phyloP scores from a whole-genome alignment of 2,113 vertebrate genomes.

The Anhinga rufa region DNA sequence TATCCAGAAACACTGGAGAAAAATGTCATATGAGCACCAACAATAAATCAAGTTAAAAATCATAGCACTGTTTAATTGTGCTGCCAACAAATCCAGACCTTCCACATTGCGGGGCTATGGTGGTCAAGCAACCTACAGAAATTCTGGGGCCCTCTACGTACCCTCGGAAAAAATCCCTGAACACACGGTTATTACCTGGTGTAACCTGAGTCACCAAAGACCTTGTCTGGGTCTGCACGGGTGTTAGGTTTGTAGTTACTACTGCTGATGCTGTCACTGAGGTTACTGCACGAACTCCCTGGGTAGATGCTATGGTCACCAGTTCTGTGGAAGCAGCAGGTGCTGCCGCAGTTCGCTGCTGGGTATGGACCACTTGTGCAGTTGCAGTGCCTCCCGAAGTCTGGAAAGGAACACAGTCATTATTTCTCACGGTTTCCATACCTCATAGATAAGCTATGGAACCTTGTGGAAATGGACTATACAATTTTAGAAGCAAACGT shows the following conservation, averaged over 20 bases:
- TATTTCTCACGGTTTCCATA: background rate
- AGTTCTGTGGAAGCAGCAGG: slow-evolving; percentile 77
- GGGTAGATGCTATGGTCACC: slow-evolving; percentile 82
- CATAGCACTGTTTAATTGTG: background rate
- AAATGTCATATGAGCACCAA: background rate
- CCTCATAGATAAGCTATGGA: background rate
- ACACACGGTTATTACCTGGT: slow-evolving; percentile 61
- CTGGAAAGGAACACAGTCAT: slow-evolving; percentile 43
- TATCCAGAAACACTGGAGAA: background rate
- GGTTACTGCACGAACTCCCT: slow-evolving; percentile 80
- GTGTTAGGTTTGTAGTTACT: slow-evolving; percentile 82
- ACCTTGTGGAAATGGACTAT: background rate
- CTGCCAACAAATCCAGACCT: background rate
- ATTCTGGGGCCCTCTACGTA: background rate
- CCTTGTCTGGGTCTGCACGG: slow-evolving; percentile 81
- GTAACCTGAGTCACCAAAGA: slow-evolving; percentile 82
- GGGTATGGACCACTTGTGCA: slow-evolving; percentile 86
- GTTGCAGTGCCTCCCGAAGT: slow-evolving; percentile 66
- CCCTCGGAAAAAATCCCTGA: background rate
- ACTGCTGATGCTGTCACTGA: slow-evolving; percentile 83
- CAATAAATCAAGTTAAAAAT: background rate
- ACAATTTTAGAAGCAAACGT: background rate
- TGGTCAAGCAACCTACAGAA: background rate
- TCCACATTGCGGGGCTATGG: rapidly evolving
- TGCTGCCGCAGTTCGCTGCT: slow-evolving; percentile 77